These are phyloP conservation scores for Melikaiella ostensackeni DNA, from an alignment of 2,888 invertebrate species.

Conservation along the genomic window DNA sequence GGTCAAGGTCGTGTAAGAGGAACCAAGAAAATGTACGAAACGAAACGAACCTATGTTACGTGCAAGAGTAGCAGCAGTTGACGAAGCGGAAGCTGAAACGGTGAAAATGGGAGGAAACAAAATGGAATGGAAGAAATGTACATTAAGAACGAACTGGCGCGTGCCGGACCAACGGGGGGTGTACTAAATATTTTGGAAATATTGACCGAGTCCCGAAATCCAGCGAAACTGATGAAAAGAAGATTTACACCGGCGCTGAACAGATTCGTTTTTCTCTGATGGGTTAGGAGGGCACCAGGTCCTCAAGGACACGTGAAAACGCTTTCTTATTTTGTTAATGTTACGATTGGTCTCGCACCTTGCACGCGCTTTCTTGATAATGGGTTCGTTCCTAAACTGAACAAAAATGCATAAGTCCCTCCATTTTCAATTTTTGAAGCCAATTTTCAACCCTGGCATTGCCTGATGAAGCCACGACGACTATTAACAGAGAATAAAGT, in stretches of 20 bases:
- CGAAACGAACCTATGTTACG: constrained; percentile 16
- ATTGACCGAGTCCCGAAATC: constrained; percentile 59
- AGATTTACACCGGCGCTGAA: constrained; percentile 28
- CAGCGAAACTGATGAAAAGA: constrained; percentile 23
- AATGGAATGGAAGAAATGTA: constrained; percentile 9
- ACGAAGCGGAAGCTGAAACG: constrained; percentile 27
- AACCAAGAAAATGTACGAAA: constrained; percentile 28
- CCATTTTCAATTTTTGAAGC: background rate
- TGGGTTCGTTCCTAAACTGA: constrained; percentile 15
- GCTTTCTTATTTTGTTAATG: constrained; percentile 34
- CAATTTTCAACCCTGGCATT: background rate
- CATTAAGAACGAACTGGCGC: constrained; percentile 55
- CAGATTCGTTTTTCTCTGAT: constrained; percentile 26
- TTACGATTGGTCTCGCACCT: constrained; percentile 39
- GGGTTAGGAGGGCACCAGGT: constrained; percentile 32
- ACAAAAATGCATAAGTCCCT: constrained; percentile 3
- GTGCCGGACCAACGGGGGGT: constrained; percentile 61
- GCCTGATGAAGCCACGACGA: too few species aligned
- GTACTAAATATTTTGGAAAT: constrained; percentile 72
- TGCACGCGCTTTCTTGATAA: constrained; percentile 24
- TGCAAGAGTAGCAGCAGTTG: constrained; percentile 30
- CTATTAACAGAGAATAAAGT: too few species aligned
- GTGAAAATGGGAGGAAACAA: constrained; percentile 24
- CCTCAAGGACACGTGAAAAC: constrained; percentile 38
- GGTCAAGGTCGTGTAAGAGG: constrained; percentile 22